Evolutionary conservation across 2,113 vertebrate genomes (phyloP).

Genomic region (Lepus americanus): DNA sequence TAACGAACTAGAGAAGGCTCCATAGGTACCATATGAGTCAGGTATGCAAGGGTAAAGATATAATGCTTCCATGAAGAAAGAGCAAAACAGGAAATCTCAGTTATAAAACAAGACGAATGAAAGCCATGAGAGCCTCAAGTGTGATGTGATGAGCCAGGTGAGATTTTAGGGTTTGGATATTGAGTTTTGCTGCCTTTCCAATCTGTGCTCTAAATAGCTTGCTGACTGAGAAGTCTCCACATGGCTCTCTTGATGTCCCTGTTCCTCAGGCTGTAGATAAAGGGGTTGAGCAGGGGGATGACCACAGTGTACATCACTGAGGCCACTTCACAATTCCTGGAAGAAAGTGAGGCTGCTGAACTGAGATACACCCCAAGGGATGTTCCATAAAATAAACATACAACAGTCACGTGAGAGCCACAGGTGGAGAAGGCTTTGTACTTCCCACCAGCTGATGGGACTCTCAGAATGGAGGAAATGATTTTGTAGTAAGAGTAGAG

Average conservation of each 20-base stretch:
- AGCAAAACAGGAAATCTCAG: no score
- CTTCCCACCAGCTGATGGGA: background rate
- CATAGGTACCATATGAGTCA: no score
- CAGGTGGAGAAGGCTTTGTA: constrained; percentile 51
- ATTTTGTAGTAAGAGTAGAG: background rate
- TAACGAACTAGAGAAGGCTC: no score
- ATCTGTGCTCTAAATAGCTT: background rate
- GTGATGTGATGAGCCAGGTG: no score
- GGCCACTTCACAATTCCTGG: background rate
- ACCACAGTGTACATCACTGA: background rate
- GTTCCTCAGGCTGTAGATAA: background rate
- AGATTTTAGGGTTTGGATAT: no score
- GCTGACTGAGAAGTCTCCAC: background rate
- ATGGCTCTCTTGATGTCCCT: background rate
- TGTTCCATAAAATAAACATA: constrained; percentile 24
- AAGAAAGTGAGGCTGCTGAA: background rate
- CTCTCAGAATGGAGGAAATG: background rate
- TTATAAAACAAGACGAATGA: no score
- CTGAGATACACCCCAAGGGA: background rate
- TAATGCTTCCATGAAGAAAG: no score
- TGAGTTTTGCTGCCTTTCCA: no score
- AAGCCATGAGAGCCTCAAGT: no score
- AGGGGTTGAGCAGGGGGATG: background rate
- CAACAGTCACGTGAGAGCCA: background rate
- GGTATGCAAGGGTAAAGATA: no score